Evolutionary conservation across 2,888 invertebrate species (phyloP), one percentile per base, ranked within the genome.

Genomic region (Agonopterix heracliana): DNA sequence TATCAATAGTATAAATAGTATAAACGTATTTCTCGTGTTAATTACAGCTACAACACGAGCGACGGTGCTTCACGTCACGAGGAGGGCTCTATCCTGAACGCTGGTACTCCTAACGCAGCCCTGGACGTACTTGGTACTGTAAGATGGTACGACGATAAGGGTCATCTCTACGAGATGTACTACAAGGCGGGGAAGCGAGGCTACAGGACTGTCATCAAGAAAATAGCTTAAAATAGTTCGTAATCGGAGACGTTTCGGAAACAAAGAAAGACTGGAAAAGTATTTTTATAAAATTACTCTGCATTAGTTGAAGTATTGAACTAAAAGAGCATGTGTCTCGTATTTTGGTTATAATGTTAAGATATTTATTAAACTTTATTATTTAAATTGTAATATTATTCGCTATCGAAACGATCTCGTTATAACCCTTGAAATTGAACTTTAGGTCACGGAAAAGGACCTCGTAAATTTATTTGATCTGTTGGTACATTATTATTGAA

Each of bases 51-150:
- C 56, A 81, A 90, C 56, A 74, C 83, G 9, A 89, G 82, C 47
- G 90, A 91, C 57, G 91, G 90, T 0, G 85, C 89, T 2, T 85
- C 89, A 0, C 74, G 90, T n/a, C 78, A 88, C 13, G 91, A 91
- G 61, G 63, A 81, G 48, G 88, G 88, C 1, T 71, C 63, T 1
- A 81, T 86, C 34, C 54, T 74, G 34, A 75, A 83, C 49, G 73
- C 68, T 2, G 88, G 84, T 1, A 83, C 81, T 2, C 71, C 79
- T 7, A 76, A 86, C 8, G 78, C 75, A 0, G 79, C 86, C 0
- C 64, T 89, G 0, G 75, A 82, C 17, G 87, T 89, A 2, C 66
- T 77, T 0, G 89, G 89, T 1, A 73, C 84, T 1, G 87, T 87
- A 0, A 81, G 88, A 38, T 89, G 88, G 88, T 85, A 82, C 60